Evolutionary conservation across 1,140 invertebrate species (phyloP), one percentile per base, ranked within the genome.

Genomic region (Rhizoglyphus robini): DNA sequence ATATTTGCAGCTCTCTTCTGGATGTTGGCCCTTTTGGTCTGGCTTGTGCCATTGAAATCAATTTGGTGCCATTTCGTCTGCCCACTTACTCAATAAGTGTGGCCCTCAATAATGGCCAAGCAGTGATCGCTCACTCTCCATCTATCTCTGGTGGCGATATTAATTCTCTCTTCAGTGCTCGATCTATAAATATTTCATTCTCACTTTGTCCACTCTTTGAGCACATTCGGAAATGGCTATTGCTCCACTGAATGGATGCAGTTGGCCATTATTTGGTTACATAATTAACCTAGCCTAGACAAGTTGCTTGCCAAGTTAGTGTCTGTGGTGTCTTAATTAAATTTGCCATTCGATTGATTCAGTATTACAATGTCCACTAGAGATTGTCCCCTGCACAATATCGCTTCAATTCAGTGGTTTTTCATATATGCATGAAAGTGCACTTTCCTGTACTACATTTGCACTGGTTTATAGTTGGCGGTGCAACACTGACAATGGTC

Each of bases 131-230:
- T 54, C 51, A 54, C 8, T 54, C 51, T 5, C 51, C 51, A 11
- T 54, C 31, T 8, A 11, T 54, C 51, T 8, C 18, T 18, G 18
- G 18, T 41, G 36, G 36, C n/a, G n/a, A n/a, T n/a, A n/a, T n/a
- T n/a, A 41, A 11, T 18, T 41, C 36, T 41, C 36, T 18, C 36
- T 8, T 41, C 18, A 41, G 36, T 41, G 8, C 36, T 54, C 51
- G 8, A 32, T 54, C 23, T 54, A 54, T 54, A 54, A 54, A 54
- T 54, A 54, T 54, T 54, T 54, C 51, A 54, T 54, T 54, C 31
- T 54, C 51, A 54, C 51, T 54, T 54, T 54, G 51, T 54, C 51
- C 51, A 54, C 51, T 54, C 51, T 54, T 54, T 54, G 51, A 54
- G 51, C 51, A 54, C 51, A 54, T 54, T 54, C 51, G 51, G 51